These are phyloP conservation scores for Poecilus cupreus DNA, from an alignment of 2,888 invertebrate genomes.

Conservation along the genomic window DNA sequence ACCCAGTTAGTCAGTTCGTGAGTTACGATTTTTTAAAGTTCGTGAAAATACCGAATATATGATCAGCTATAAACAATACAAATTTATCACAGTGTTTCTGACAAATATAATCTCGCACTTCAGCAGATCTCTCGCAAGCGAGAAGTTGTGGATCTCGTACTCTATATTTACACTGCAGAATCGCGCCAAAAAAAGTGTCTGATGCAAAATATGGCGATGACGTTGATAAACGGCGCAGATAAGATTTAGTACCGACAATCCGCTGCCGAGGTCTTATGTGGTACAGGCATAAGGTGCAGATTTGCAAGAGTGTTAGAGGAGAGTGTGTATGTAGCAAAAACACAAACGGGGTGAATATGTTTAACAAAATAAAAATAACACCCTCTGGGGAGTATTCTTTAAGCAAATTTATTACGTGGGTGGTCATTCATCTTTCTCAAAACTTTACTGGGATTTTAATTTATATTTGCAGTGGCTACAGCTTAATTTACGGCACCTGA, in stretches of 20 bases:
- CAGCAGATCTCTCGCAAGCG: background rate
- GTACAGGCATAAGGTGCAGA: background rate
- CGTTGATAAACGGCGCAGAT: constrained; percentile 56
- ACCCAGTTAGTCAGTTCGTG: background rate
- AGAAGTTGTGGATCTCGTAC: background rate
- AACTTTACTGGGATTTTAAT: constrained; percentile 49
- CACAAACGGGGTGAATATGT: constrained; percentile 66
- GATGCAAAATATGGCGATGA: constrained; percentile 60
- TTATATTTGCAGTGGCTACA: constrained; percentile 13
- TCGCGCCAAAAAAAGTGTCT: constrained; percentile 52
- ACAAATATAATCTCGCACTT: constrained; percentile 38
- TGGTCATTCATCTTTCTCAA: constrained; percentile 69
- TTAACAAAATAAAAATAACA: constrained; percentile 68
- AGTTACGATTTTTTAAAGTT: constrained; percentile 30
- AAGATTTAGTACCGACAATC: constrained; percentile 56
- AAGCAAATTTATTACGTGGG: constrained; percentile 71
- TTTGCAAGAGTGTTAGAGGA: constrained; percentile 29
- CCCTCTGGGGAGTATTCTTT: constrained; percentile 68
- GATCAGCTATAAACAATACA: constrained; percentile 44
- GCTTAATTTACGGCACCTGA: background rate
- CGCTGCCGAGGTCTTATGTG: constrained; percentile 19
- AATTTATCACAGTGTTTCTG: constrained; percentile 38
- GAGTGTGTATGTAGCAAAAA: constrained; percentile 61
- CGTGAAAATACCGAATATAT: constrained; percentile 17
- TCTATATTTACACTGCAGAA: constrained; percentile 39